A percentile compares a stretch with the other conserved stretches of the same genome.
Evolutionary conservation across 2,888 invertebrate genomes (phyloP).

Genomic region (Scaptomyza reducta): DNA sequence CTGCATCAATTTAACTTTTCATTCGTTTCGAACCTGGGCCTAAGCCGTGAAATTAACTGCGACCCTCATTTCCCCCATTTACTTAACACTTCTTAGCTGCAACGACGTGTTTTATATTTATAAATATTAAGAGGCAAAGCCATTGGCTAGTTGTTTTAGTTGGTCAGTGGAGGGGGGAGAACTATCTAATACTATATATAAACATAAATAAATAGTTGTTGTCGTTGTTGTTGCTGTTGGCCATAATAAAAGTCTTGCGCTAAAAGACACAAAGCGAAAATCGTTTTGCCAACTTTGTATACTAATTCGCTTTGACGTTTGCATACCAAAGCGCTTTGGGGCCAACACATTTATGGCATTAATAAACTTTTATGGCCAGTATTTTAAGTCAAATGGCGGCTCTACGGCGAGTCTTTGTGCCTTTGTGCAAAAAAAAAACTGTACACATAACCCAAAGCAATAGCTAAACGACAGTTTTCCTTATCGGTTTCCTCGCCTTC

Average conservation of each 20-base stretch:
- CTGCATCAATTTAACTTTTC: conserved; percentile 71
- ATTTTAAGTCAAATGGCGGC: conserved; percentile 23
- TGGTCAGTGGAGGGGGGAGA: not conserved
- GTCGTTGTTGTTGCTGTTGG: conserved; percentile 6
- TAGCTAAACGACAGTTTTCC: conserved; percentile 47
- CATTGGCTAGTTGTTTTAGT: conserved; percentile 15
- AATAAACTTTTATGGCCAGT: conserved; percentile 79
- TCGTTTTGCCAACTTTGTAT: conserved; percentile 69
- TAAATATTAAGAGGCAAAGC: conserved; percentile 58
- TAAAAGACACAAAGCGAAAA: conserved; percentile 32
- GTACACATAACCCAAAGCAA: not conserved
- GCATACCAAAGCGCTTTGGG: conserved; percentile 72
- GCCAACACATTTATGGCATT: conserved; percentile 73
- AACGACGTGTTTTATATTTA: conserved; percentile 48
- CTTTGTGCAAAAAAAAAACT: too few relatives aligned
- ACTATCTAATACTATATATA: conserved; percentile 57
- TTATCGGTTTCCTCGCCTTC: conserved; percentile 13
- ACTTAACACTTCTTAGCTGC: conserved; percentile 25
- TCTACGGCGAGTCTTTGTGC: too few relatives aligned
- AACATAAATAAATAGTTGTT: conserved; percentile 70
- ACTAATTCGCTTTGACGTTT: conserved; percentile 79
- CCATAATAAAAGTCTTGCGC: conserved; percentile 51
- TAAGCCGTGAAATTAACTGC: conserved; percentile 54
- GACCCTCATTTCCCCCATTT: conserved; percentile 51
- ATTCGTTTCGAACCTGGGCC: conserved; percentile 10